phyloP scores from a whole-genome alignment of 2,113 vertebrate species.

The Tenrec ecaudatus region DNA sequence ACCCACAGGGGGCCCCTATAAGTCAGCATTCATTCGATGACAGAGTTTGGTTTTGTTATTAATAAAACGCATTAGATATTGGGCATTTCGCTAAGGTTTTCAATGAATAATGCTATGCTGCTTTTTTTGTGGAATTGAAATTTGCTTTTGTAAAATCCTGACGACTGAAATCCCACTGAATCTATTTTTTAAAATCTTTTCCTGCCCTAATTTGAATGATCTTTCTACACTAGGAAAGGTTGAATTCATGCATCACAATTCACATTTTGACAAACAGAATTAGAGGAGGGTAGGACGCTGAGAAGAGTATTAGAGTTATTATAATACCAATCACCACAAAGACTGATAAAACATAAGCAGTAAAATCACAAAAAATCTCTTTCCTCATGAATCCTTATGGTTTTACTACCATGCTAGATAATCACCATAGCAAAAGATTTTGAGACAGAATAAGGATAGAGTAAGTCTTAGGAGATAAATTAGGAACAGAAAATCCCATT shows the following conservation, averaged over 20 bases:
- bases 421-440: constrained; percentile 65
- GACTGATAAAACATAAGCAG: constrained; percentile 58
- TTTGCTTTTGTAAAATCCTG: constrained; percentile 17
- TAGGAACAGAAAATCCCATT: constrained; percentile 78
- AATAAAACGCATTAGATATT: neutral
- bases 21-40: too few species aligned
- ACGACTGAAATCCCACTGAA: neutral
- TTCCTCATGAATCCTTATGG: constrained; percentile 43
- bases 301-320: constrained; percentile 31
- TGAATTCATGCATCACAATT: neutral
- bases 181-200: neutral
- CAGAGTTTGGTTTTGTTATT: neutral
- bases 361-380: constrained; percentile 25
- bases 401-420: constrained; percentile 57
- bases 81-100: neutral
- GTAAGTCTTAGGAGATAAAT: constrained; percentile 75
- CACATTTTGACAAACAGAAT: constrained; percentile 61
- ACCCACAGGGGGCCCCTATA: too few species aligned
- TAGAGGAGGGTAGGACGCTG: neutral
- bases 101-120: neutral
- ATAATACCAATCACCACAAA: constrained; percentile 56
- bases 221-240: neutral
- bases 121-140: constrained; percentile 38
- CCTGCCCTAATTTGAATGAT: constrained; percentile 27
- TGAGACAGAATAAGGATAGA: constrained; percentile 55